Evolutionary conservation across 2,888 invertebrate species (phyloP), one percentile per base, ranked within the genome.

Genomic region (Uropetala carovei): DNA sequence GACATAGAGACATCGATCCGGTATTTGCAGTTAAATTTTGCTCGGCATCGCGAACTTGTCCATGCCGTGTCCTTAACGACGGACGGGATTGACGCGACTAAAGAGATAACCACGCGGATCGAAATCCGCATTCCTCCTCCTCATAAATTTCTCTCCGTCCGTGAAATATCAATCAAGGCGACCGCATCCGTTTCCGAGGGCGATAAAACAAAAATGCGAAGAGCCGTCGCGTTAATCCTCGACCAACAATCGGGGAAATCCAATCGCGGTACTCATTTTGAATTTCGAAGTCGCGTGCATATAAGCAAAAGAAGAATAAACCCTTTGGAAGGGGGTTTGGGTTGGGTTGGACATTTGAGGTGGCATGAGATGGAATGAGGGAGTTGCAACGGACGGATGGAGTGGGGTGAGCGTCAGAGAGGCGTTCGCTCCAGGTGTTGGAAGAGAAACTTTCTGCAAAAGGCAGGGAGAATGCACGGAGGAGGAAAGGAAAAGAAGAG

Each of bases 341-440:
- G 64, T 89, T 89, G 89, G 89, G 89, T 64, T n/a, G 64, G 18
- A 64, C 89, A 89, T 89, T 89, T n/a, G 89, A 64, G 16, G 59
- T 14, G 30, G n/a, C 75, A n/a, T n/a, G 22, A 27, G n/a, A 10
- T n/a, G n/a, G n/a, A 9, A 11, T 43, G 11, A 11, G 57, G 9
- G 85, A 58, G 18, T 56, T 56, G 22, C 57, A 58, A 13, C 57
- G 58, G 22, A n/a, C n/a, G n/a, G 85, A n/a, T 64, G n/a, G 7
- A 16, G n/a, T 13, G n/a, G 11, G 82, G 14, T 9, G 56, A 43
- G 16, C 0, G 43, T 30, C 16, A 43, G 43, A n/a, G 18, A 64
- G 60, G 30, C 60, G 60, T 89, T 27, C 64, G 68, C 68, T 89
- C 56, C n/a, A 89, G 89, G 89, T 43, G 86, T 59, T 58, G 86